Percentiles rank a stretch among this genome's conserved stretches.
phyloP scores from a whole-genome alignment of 2,797 vertebrate genomes.

The Girardinus metallicus region DNA sequence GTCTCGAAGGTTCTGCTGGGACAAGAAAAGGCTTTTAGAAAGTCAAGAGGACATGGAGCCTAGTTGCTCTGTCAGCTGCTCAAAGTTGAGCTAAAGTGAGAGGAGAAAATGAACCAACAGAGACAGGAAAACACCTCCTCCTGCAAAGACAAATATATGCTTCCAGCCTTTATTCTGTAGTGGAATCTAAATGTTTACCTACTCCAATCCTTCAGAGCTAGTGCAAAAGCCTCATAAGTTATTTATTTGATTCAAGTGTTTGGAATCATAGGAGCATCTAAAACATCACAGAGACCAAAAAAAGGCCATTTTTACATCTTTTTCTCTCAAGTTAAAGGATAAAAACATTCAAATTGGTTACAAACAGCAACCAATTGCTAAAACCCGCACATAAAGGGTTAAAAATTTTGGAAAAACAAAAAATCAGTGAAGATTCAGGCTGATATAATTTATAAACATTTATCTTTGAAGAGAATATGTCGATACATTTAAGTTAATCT shows the following conservation, averaged over 20 bases:
- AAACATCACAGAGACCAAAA: too few relatives aligned
- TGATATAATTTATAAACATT: not conserved
- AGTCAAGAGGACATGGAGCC: not conserved
- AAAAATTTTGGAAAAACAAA: not conserved
- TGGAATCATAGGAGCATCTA: not conserved
- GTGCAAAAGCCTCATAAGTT: not conserved
- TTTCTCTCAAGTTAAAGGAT: not conserved
- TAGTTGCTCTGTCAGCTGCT: not conserved
- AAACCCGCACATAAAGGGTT: not conserved
- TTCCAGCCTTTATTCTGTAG: not conserved
- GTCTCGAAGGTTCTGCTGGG: slow-evolving; percentile 19
- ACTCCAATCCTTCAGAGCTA: not conserved
- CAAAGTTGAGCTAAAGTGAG: not conserved
- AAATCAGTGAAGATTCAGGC: not conserved
- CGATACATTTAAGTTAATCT: not conserved
- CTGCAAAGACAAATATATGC: not conserved
- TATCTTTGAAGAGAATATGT: not conserved
- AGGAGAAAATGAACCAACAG: not conserved
- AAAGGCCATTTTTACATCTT: not conserved
- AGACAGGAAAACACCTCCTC: not conserved
- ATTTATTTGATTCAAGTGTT: not conserved
- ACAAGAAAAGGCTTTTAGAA: slow-evolving; percentile 28
- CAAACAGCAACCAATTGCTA: not conserved
- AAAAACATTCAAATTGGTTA: not conserved
- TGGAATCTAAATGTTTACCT: not conserved